phyloP scores from a whole-genome alignment of 2,113 vertebrate genomes.

The Pionites leucogaster region DNA sequence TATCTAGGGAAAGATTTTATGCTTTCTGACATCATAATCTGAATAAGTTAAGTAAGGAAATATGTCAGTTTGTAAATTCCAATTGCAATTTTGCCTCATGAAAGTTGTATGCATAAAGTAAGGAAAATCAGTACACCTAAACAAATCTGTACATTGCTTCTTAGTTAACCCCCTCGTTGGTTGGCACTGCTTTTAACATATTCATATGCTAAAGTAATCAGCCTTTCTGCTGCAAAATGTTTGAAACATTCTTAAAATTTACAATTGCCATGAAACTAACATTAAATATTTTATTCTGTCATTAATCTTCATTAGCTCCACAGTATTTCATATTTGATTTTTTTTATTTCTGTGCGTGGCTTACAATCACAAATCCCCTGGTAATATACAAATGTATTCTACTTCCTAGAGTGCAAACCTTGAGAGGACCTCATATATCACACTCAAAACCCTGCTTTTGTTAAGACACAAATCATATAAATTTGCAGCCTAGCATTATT shows the following conservation, averaged over 20 bases:
- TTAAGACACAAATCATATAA: background rate
- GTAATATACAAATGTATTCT: background rate
- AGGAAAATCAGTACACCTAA: background rate
- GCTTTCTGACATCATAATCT: background rate
- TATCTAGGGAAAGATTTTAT: slow-evolving; percentile 1
- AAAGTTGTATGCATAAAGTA: background rate
- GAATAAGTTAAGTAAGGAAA: background rate
- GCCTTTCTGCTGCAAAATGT: background rate
- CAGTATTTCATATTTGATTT: background rate
- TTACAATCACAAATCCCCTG: background rate
- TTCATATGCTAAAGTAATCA: background rate
- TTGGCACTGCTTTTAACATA: background rate
- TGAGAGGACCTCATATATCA: background rate
- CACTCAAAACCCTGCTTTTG: background rate
- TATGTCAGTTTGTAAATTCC: background rate
- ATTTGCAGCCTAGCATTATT: background rate
- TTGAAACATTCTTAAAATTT: background rate
- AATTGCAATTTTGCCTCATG: background rate
- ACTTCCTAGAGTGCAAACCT: background rate
- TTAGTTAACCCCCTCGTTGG: background rate
- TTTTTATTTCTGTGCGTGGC: background rate
- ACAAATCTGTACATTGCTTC: background rate
- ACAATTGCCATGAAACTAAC: background rate
- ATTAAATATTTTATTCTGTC: background rate
- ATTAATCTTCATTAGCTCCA: background rate